Percentiles rank a stretch among this genome's conserved stretches.
Evolutionary conservation across 2,888 invertebrate species (phyloP).

Genomic region (Scaptodrosophila latifasciaeformis): DNA sequence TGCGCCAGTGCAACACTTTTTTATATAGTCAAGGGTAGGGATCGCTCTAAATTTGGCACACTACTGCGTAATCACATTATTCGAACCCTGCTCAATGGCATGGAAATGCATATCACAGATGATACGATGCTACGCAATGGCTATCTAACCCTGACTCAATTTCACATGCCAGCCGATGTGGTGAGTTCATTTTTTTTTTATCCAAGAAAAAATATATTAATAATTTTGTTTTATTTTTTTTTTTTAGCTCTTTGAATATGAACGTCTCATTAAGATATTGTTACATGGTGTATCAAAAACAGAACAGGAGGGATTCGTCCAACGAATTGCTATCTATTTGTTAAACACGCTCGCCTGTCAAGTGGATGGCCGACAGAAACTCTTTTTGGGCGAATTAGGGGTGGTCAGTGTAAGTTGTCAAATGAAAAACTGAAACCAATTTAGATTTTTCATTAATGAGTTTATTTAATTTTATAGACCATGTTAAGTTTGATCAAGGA

Average conservation of each 20-base stretch:
- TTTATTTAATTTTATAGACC: slow-evolving; percentile 77
- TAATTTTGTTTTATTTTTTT: slow-evolving; percentile 14
- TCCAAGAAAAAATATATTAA: too few species aligned
- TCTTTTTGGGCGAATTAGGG: slow-evolving; percentile 91
- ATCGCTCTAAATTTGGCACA: slow-evolving; percentile 83
- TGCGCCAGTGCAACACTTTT: slow-evolving; percentile 90
- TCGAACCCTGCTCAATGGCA: slow-evolving; percentile 88
- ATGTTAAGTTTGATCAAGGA: slow-evolving; percentile 92
- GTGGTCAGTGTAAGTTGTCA: slow-evolving; percentile 84
- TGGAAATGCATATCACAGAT: slow-evolving; percentile 89
- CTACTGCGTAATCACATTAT: slow-evolving; percentile 87
- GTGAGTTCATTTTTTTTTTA: slow-evolving; percentile 76
- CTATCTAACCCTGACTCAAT: slow-evolving; percentile 94
- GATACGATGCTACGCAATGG: slow-evolving; percentile 98
- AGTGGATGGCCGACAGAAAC: slow-evolving; percentile 94
- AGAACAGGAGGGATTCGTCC: slow-evolving; percentile 93
- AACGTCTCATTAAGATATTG: slow-evolving; percentile 88
- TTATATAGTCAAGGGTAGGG: slow-evolving; percentile 93
- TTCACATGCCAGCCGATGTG: slow-evolving; percentile 95
- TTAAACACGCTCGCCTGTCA: slow-evolving; percentile 97
- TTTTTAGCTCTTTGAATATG: slow-evolving; percentile 90
- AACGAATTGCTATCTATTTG: slow-evolving; percentile 94
- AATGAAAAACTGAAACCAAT: background rate
- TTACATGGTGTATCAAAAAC: slow-evolving; percentile 87
- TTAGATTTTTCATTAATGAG: background rate